Evolutionary conservation across 2,888 invertebrate species (phyloP), one percentile per base, ranked within the genome.

Genomic region (Belgica antarctica): DNA sequence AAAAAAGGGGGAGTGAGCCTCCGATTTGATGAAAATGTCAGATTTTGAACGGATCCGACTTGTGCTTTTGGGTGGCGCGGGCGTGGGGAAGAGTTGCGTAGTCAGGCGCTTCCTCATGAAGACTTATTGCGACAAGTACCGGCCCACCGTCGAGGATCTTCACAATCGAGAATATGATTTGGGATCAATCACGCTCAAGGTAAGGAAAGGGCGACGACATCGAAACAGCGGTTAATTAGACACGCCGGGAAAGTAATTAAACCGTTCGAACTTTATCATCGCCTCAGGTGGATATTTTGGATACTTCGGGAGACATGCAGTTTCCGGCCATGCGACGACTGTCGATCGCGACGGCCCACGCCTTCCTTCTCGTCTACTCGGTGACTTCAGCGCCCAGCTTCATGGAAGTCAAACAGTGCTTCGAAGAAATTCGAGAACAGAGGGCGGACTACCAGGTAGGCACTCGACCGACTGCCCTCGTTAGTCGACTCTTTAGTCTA

Each of bases 291-390:
- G 90, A 91, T 77, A 88, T 92, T 73, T 78, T 92, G 77, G 91
- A 92, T 80, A 92, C 92, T 27, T 88, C 88, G 73, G 92, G 93
- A 22, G 92, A 92, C 78, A 86, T 91, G 80, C 90, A 91, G 78
- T 94, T 94, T 79, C 94, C 94, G 7, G 94, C 93, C 71, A 94
- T 94, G 94, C 83, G 93, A 72, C 83, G 92, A 70, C 82, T 94
- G 72, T 90, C 90, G 75, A 92, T 94, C 75, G 89, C 92, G 41
- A 92, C 90, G 1, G 93, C 93, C 36, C 90, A 92, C 78, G 94
- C 93, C 70, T 94, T 94, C 78, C 85, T 94, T 70, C 82, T 94
- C 71, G 93, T 94, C 19, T 94, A 93, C 79, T 87, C 90, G 65
- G 86, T 89, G 59, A 89, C 90, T 63, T 88, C 89, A 66, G 84